Percentiles rank a stretch among this genome's conserved stretches.
These are phyloP conservation scores for Andinoacara biseriatus DNA, from an alignment of 2,113 vertebrate genomes.

Conservation along the genomic window DNA sequence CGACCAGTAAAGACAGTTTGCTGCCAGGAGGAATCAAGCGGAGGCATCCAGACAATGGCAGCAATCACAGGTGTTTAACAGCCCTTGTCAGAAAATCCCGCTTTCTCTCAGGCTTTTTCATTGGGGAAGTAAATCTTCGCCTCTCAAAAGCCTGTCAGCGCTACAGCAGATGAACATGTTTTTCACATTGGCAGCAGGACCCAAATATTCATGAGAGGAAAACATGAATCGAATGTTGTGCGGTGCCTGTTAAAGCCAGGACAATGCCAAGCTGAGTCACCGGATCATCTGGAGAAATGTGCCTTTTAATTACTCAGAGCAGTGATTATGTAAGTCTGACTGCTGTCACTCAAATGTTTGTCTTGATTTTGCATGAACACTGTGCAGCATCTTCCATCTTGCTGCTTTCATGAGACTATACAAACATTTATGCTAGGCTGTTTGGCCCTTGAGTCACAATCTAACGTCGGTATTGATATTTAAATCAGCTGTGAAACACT, in stretches of 20 bases:
- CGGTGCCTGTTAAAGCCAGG: constrained; percentile 20
- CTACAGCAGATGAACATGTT: constrained; percentile 66
- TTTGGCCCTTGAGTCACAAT: constrained; percentile 2
- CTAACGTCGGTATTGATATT: constrained; percentile 21
- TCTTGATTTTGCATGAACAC: constrained; percentile 16
- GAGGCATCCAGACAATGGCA: constrained; percentile 32
- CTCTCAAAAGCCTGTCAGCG: constrained; percentile 62
- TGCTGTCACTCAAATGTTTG: constrained; percentile 43
- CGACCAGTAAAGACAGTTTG: constrained; percentile 42
- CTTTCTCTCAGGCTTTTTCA: constrained; percentile 17
- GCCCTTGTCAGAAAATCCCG: constrained; percentile 52
- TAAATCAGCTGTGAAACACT: neutral
- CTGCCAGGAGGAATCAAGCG: constrained; percentile 23
- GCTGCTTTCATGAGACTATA: neutral
- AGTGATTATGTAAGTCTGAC: constrained; percentile 33
- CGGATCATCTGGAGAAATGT: constrained; percentile 44
- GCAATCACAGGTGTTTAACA: constrained; percentile 68
- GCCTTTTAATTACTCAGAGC: constrained; percentile 23
- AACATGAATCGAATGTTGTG: constrained; percentile 50
- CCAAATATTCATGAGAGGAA: constrained; percentile 64
- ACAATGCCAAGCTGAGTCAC: constrained; percentile 66
- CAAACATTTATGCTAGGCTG: neutral
- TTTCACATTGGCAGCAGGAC: constrained; percentile 53
- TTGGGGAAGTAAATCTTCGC: constrained; percentile 39
- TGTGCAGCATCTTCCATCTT: neutral